Base-by-base conservation (phyloP, 2,888 invertebrate species). In the Agrilus cyanescens region DNA sequence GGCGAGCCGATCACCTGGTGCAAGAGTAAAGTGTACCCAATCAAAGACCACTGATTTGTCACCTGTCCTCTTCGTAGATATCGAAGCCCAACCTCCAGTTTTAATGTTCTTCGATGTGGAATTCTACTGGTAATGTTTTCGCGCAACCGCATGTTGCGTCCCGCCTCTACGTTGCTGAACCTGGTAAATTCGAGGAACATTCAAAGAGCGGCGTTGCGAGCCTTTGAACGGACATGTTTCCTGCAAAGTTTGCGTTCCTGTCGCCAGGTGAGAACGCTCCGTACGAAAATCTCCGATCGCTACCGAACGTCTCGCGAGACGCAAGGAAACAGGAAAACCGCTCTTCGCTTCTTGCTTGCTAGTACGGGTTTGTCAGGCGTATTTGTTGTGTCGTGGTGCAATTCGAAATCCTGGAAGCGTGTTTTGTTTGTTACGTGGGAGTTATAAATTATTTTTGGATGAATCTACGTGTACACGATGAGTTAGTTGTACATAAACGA, bases 21-120 rank as follows among this genome's bases (percentile, higher is more conserved):
- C 47, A 43, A 33, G 41, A 40, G 46, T 53, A 50, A 46, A 52
- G 53, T 47, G 50, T 56, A 53, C 46, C 65, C 65, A 65, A 65
- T 65, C 57, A 55, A 50, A 54, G 52, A 45, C 53, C 53, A 53
- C 57, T 59, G 62, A 63, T 60, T 61, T 63, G 63, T 65, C 66
- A 65, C 66, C 64, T 65, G 63, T 61, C 60, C 55, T 56, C 50
- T 47, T 50, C 50, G 48, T 49, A 49, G 50, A 46, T 43, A 53
- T 45, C 53, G 51, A 55, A 50, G 63, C 57, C 63, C 63, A 51
- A 56, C 65, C 66, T 62, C 56, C 62, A 50, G 55, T 56, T 52
- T 55, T 56, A 55, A 50, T 52, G 55, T 48, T 53, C 49, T 53
- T 55, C 53, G 49, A 54, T 52, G 56, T 52, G 56, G 49, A 51